Evolutionary conservation across 2,888 invertebrate species (phyloP), one percentile per base, ranked within the genome.

Genomic region (Drosophila falleni): DNA sequence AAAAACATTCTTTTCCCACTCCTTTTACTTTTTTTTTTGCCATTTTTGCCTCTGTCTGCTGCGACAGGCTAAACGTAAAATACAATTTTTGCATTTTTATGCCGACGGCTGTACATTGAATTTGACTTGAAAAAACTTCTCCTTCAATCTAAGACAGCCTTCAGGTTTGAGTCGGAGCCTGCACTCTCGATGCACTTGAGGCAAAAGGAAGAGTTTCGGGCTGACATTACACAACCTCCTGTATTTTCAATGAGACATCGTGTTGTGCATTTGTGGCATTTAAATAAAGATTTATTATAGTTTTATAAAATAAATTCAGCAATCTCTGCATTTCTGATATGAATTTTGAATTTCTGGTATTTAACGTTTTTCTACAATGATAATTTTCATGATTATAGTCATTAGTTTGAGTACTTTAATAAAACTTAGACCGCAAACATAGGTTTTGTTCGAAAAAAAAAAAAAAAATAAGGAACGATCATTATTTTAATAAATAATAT

Each of bases 101-200:
- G 85, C 85, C 89, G 60, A 47, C 47, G 81, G 85, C 87, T 59
- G 74, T 71, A 83, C 89, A 85, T 83, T 73, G 72, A 69, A 80
- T 83, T 76, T 76, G 74, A 74, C 81, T 84, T 67, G 69, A 23
- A 39, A 44, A 35, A 69, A 49, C 55, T 59, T 44, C 46, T 51
- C 15, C 54, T 64, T 59, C 51, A 71, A 41, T 56, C 60, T 61
- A 51, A 54, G 70, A 74, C 64, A 78, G 63, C 68, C 58, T 58
- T 41, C 58, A 68, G 68, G 63, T 73, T 54, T 15, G 29, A 5
- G 8, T 29, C 8, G 0, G 6, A 29, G 29, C 29, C 29, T 29
- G 29, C 8, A 31, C 31, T 54, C 16, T 23, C 41, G 35, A 47
- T 59, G 77, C 59, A 60, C 78, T 58, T 26, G 35, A 53, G 46